Evolutionary conservation across 1,140 invertebrate genomes (phyloP), one percentile per base, ranked within the genome.

Genomic region (Aphelenchoides fujianensis): DNA sequence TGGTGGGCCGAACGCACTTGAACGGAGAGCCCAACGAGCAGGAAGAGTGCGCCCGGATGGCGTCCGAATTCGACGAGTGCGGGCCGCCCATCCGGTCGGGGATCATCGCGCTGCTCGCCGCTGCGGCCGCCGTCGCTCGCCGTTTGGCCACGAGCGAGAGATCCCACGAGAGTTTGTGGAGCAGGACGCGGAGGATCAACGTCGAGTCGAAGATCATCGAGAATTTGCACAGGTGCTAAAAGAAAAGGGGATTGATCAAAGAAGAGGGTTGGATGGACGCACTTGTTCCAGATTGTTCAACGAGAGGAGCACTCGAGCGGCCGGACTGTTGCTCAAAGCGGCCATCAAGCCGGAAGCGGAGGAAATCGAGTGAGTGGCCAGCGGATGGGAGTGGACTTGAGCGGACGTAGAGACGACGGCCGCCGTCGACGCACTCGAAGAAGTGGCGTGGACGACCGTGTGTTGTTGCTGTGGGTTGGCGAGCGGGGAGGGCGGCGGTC

Each of bases 211-310:
- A 30, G 9, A 83, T 76, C 34, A 83, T 30, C 1, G 82, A 83
- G 28, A 84, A 73, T 71, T 84, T 83, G 67, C 82, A 83, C 2
- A 83, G 68, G 73, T 83, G 81, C n/a, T n/a, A n/a, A n/a, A n/a
- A n/a, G n/a, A n/a, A n/a, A n/a, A n/a, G n/a, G n/a, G n/a, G n/a
- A n/a, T n/a, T n/a, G n/a, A n/a, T n/a, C n/a, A n/a, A n/a, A n/a
- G n/a, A n/a, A n/a, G n/a, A n/a, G n/a, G n/a, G n/a, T n/a, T n/a
- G n/a, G n/a, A n/a, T n/a, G n/a, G n/a, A n/a, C n/a, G n/a, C n/a
- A n/a, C n/a, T 5, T 69, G 70, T 72, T 83, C 82, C n/a, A 83
- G 54, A 73, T 80, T 80, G 74, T 36, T 74, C 19, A 74, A 23
- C n/a, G 69, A 73, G 31, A 70, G 16, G 0, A 72, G n/a, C 0